Evolutionary conservation across 2,797 vertebrate genomes (phyloP), one percentile per base, ranked within the genome.

Genomic region (Thamnophis elegans): DNA sequence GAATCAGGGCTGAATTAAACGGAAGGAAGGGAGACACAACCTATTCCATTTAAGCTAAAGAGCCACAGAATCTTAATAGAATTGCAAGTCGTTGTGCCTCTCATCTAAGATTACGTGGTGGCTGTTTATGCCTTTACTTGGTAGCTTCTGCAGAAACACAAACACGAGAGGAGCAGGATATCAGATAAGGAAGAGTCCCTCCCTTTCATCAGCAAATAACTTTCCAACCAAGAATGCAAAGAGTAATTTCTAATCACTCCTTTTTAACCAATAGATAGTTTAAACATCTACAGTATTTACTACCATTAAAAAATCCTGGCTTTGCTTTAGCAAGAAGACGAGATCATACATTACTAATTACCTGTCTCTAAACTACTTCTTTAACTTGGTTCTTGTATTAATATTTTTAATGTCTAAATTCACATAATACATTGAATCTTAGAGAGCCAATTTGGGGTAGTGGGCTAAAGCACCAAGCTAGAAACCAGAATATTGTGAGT

Each of bases 1-100:
- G 89, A 92, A 88, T 94, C 89, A 92, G 58, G 85, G 42, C 58
- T 53, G 86, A 65, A 42, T 51, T 73, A 51, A 42, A 88, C 59
- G 16, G 89, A 90, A 92, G 85, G 89, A 28, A 20, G 36, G 51
- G 68, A 90, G 91, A 94, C 93, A 87, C 56, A 85, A 36, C 51
- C 36, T 9, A 58, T 28, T 65, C 85, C 12, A 32, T 42, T 54
- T 16, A 89, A 56, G 73, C 54, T 59, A 26, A 55, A 89, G 68
- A 65, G 59, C 88, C 65, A 88, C 58, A 26, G 58, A 59, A 51
- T 20, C 32, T 56, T 65, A 16, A 26, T 85, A 25, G 16, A 28
- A 22, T 54, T 73, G 53, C 85, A 16, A 1, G 20, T 73, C 20
- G 28, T 90, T 85, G 26, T 28, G 89, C 14, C 28, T 65, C 86